Conservation (phyloP, 1,140 invertebrate genomes). For the Homarus americanus region DNA sequence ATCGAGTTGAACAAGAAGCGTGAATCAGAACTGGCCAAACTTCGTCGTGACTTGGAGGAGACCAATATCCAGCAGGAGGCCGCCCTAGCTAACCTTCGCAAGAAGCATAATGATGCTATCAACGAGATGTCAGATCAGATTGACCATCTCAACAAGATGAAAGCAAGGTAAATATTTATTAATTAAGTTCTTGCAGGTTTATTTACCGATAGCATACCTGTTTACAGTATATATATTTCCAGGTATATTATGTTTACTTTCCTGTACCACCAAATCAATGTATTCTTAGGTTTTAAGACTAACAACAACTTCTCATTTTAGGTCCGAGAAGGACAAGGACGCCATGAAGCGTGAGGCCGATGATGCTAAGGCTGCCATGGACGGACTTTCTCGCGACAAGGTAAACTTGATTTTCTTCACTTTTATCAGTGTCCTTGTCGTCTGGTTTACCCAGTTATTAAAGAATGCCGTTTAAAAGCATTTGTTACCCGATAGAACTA, state of each 20-base stretch:
- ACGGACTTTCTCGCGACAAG: conserved; percentile 60
- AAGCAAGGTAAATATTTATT: conserved; percentile 57
- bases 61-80: conserved; percentile 64
- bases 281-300: neutral
- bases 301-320: neutral
- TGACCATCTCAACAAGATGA: conserved; percentile 69
- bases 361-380: conserved; percentile 64
- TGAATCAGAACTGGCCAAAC: conserved; percentile 57
- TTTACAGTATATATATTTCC: too few species aligned
- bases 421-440: neutral
- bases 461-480: too few species aligned
- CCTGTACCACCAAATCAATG: too few species aligned
- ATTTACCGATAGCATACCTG: too few species aligned
- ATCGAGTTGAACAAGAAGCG: conserved; percentile 69
- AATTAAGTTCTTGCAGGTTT: neutral
- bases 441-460: neutral
- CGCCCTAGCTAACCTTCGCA: conserved; percentile 57
- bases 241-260: too few species aligned
- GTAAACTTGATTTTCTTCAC: neutral
- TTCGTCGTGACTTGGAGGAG: conserved; percentile 62
- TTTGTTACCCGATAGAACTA: too few species aligned
- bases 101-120: conserved; percentile 65
- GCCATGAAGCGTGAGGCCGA: conserved; percentile 62
- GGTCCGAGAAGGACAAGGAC: conserved; percentile 63
- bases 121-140: conserved; percentile 61